Evolutionary conservation across 2,797 vertebrate genomes (phyloP).

Genomic region (Margarornis squamiger): DNA sequence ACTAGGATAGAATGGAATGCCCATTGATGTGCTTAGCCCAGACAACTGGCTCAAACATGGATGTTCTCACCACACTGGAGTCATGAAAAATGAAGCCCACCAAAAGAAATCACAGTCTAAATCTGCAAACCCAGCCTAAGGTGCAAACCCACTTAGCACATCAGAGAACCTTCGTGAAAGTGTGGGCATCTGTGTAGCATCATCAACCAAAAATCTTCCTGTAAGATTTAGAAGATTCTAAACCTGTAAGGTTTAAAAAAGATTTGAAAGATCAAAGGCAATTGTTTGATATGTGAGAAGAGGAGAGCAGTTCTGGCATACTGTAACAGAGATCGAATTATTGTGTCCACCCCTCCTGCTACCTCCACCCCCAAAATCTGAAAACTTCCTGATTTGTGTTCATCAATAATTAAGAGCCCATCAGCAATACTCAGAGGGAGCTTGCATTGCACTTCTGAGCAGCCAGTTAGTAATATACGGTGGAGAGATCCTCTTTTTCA

Average conservation of each 20-base stretch:
- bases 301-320: background rate
- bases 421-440: conserved; percentile 84
- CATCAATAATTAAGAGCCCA: conserved; percentile 89
- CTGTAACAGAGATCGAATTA: conserved; percentile 50
- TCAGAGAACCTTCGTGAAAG: background rate
- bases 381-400: conserved; percentile 81
- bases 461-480: conserved; percentile 81
- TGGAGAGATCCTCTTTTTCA: conserved; percentile 79
- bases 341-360: conserved; percentile 48
- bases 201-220: background rate
- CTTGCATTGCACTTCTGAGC: conserved; percentile 85
- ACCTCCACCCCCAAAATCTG: conserved; percentile 62
- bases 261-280: background rate
- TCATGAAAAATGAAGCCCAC: background rate
- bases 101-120: background rate
- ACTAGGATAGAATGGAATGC: background rate
- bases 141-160: background rate
- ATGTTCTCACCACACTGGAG: background rate
- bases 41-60: background rate
- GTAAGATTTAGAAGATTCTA: background rate
- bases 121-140: background rate
- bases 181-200: background rate
- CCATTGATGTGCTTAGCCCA: background rate
- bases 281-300: background rate
- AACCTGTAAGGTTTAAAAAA: background rate